Base-by-base conservation (phyloP, 2,797 vertebrate species). In the Hafferia zeledoni region DNA sequence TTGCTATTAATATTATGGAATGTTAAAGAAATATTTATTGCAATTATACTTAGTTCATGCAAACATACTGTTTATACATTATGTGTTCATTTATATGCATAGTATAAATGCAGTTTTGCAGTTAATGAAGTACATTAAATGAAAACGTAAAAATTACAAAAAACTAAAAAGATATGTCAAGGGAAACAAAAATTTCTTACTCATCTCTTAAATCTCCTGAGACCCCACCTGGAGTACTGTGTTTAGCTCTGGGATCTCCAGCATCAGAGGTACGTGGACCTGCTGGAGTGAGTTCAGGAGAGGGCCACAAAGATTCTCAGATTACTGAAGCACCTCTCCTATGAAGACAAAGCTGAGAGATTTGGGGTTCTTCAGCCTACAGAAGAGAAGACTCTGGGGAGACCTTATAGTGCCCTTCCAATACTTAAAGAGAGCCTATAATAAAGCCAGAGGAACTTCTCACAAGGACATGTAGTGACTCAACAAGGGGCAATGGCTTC, bases 301-400 rank as follows among this genome's bases (percentile, higher is more conserved):
- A 52, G 6, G 13, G 12, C 19, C 37, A 52, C n/a, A 52, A 17
- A 39, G n/a, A 31, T 27, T 20, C 44, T 56, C 23, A 30, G 49
- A 17, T 49, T 18, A 43, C 23, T 63, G 70, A 69, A 24, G 9
- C 27, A 63, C 9, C 11, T n/a, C 19, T 35, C 49, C 55, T 11
- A 0, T 2, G 7, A 55, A 49, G 15, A 28, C 12, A 55, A 55
- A 23, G 22, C 22, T 69, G 23, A 69, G 35, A 17, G 27, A 50
- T 28, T 4, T 17, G 23, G 6, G 4, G 11, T 3, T 37, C 16
- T n/a, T 56, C 49, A 76, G 18, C 31, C 14, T 0, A 0, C 23
- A 71, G 10, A 64, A 17, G 6, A 44, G 23, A 82, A 49, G 43
- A 4, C 14, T 31, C 39, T 33, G 44, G 24, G 17, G 44, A 47